A percentile compares a stretch with the other conserved stretches of the same genome.
Evolutionary conservation across 2,797 vertebrate species (phyloP).

Genomic region (Hydrophis major): DNA sequence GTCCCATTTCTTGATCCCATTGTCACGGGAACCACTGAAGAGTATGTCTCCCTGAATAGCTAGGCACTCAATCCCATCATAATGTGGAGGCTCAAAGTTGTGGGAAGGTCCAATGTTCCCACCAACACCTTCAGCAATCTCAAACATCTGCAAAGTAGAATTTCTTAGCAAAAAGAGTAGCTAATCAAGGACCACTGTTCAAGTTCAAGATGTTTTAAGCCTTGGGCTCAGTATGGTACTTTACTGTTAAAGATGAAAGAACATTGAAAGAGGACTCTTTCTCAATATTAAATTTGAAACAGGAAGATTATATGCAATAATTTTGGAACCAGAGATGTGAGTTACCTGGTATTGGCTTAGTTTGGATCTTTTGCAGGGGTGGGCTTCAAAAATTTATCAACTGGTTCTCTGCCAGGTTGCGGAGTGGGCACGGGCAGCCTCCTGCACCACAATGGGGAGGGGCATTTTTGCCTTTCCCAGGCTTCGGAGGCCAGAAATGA

Average conservation of each 20-base stretch:
- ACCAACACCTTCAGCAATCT: slow-evolving; percentile 82
- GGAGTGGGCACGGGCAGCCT: no score
- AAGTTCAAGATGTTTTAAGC: background rate
- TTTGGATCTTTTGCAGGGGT: no score
- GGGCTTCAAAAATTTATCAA: no score
- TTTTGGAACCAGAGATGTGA: background rate
- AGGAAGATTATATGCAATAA: background rate
- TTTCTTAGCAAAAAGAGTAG: background rate
- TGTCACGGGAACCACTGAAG: slow-evolving; percentile 95
- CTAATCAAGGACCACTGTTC: background rate
- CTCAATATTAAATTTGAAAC: background rate
- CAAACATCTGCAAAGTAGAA: slow-evolving; percentile 81
- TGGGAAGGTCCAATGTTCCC: slow-evolving; percentile 91
- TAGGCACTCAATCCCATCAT: slow-evolving; percentile 95
- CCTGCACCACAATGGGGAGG: no score
- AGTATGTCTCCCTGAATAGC: slow-evolving; percentile 87
- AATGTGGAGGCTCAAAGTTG: slow-evolving; percentile 97
- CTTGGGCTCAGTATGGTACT: background rate
- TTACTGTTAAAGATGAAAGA: background rate
- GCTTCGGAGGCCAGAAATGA: no score
- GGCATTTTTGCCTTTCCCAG: no score
- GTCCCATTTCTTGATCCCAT: slow-evolving; percentile 98
- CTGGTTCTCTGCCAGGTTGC: no score
- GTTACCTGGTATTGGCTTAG: background rate
- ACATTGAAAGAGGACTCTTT: no score